These are phyloP conservation scores for Ptychodera flava DNA, from an alignment of 35 echinoderm and acorn worm species.

Conservation along the genomic window DNA sequence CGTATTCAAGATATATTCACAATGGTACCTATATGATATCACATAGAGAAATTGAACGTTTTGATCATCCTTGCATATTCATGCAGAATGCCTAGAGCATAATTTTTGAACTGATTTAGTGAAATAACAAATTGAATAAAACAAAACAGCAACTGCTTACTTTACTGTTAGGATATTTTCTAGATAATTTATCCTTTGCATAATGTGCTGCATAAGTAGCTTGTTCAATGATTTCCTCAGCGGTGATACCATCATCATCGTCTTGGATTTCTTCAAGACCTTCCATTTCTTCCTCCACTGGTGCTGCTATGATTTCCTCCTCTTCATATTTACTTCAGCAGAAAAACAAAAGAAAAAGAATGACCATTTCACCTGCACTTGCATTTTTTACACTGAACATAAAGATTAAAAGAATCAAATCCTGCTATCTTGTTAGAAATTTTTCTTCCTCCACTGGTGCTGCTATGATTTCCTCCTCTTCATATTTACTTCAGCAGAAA, in stretches of 20 bases:
- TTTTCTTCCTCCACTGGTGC: conserved; percentile 50
- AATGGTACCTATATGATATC: too few relatives aligned
- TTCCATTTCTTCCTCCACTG: conserved; percentile 61
- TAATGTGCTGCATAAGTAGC: conserved; percentile 61
- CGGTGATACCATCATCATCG: not conserved
- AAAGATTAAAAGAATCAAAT: too few relatives aligned
- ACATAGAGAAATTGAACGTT: too few relatives aligned
- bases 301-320: conserved; percentile 15
- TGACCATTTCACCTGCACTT: too few relatives aligned
- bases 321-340: conserved; percentile 18
- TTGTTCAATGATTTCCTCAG: not conserved
- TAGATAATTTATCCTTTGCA: conserved; percentile 77
- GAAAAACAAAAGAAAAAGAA: not conserved
- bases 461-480: conserved; percentile 24
- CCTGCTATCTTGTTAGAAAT: too few relatives aligned
- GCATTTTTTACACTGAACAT: too few relatives aligned
- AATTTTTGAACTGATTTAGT: too few relatives aligned
- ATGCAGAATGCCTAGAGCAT: too few relatives aligned
- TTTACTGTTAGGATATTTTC: conserved; percentile 67
- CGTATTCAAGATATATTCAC: too few relatives aligned
- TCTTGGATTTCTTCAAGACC: not conserved
- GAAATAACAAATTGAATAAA: too few relatives aligned
- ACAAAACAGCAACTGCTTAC: conserved; percentile 25
- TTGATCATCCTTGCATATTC: too few relatives aligned
- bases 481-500: conserved; percentile 10